Percentiles rank a stretch among this genome's conserved stretches.
phyloP scores from a whole-genome alignment of 2,888 invertebrate genomes.

The Rotaria sp. region DNA sequence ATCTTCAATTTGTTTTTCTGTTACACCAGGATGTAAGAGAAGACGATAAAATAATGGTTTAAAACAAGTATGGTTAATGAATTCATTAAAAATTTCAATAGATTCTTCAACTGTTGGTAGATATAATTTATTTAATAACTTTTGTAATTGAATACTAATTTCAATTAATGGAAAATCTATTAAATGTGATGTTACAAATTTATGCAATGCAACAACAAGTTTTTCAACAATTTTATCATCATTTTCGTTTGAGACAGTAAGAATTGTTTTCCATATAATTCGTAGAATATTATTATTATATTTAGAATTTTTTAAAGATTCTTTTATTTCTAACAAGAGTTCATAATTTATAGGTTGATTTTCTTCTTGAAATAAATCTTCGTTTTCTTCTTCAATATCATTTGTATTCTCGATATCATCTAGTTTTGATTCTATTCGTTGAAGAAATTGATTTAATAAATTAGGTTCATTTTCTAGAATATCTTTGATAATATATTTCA shows the following conservation, averaged over 20 bases:
- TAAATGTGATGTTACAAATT: neutral
- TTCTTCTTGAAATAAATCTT: neutral
- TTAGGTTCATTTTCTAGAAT: neutral
- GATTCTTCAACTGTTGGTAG: neutral
- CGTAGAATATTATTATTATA: neutral
- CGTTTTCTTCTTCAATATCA: neutral
- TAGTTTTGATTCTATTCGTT: neutral
- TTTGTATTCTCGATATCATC: neutral
- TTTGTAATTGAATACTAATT: neutral
- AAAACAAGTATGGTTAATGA: neutral
- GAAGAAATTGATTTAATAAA: neutral
- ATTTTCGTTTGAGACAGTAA: neutral
- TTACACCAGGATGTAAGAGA: conserved; percentile 10
- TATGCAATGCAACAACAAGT: neutral
- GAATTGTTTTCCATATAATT: neutral
- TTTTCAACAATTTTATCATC: neutral
- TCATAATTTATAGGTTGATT: neutral
- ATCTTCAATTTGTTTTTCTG: neutral
- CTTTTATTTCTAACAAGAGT: neutral
- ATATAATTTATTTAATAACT: neutral
- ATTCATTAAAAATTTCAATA: neutral
- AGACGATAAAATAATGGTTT: conserved; percentile 11
- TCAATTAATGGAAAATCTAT: neutral
- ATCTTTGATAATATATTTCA: neutral
- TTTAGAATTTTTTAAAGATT: neutral